Conservation (phyloP, 2,797 vertebrate genomes). For the Epinephelus awoara region DNA sequence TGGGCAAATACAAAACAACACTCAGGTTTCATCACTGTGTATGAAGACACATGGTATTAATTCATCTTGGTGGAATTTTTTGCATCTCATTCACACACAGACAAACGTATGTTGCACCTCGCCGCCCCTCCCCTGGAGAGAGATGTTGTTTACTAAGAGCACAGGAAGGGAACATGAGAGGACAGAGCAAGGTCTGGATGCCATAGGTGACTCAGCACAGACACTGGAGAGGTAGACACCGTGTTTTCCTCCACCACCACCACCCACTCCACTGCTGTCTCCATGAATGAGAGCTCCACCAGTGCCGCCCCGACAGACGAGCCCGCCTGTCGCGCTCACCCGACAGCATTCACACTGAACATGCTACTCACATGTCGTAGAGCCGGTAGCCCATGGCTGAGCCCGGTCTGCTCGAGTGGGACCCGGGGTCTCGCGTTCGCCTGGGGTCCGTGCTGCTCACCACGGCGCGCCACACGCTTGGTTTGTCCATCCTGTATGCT, state of each 20-base stretch:
- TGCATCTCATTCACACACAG: slow-evolving; percentile 44
- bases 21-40: slow-evolving; percentile 6
- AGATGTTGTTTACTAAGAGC: slow-evolving; percentile 73
- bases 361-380: slow-evolving; percentile 96
- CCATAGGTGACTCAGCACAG: slow-evolving; percentile 79
- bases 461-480: slow-evolving; percentile 84
- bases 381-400: slow-evolving; percentile 94
- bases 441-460: slow-evolving; percentile 83
- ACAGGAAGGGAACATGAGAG: slow-evolving; percentile 61
- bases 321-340: slow-evolving; percentile 8
- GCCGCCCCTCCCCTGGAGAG: slow-evolving; percentile 52
- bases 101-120: slow-evolving; percentile 19
- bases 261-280: slow-evolving; percentile 45
- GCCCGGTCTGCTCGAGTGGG: slow-evolving; percentile 76
- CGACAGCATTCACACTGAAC: slow-evolving; percentile 22
- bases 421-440: slow-evolving; percentile 72
- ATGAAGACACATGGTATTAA: slow-evolving; percentile 30
- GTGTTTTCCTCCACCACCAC: slow-evolving; percentile 52
- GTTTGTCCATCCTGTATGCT: slow-evolving; percentile 84
- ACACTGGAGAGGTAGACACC: slow-evolving; percentile 43
- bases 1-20: slow-evolving; percentile 31
- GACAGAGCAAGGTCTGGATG: slow-evolving; percentile 61
- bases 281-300: slow-evolving; percentile 63
- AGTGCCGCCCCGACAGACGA: slow-evolving; percentile 14
- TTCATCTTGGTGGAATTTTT: slow-evolving; percentile 22